These are phyloP conservation scores for Sminthurides bifidus DNA, from an alignment of 1,140 invertebrate species.

Conservation along the genomic window DNA sequence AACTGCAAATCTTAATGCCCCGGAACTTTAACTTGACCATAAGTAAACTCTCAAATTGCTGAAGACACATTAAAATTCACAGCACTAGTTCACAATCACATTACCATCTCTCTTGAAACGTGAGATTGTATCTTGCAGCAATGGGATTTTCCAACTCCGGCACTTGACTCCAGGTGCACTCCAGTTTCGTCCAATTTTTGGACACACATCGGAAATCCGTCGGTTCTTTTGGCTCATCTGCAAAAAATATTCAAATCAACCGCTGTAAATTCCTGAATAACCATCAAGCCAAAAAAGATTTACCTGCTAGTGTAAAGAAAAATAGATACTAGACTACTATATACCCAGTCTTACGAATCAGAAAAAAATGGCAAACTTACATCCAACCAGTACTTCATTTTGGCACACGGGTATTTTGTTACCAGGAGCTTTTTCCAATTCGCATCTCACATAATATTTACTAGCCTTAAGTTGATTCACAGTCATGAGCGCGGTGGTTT, in stretches of 20 bases:
- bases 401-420: constrained; percentile 38
- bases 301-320: no score
- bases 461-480: constrained; percentile 38
- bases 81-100: background rate
- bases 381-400: constrained; percentile 43
- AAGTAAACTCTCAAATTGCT: no score
- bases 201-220: constrained; percentile 31
- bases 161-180: constrained; percentile 32
- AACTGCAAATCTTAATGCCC: no score
- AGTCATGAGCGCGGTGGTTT: constrained; percentile 39
- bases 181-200: constrained; percentile 29
- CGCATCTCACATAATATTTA: constrained; percentile 40
- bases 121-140: constrained; percentile 23
- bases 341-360: no score
- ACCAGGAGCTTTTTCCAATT: constrained; percentile 29
- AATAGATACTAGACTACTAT: no score
- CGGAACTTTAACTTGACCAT: no score
- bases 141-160: constrained; percentile 26
- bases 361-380: constrained; percentile 35
- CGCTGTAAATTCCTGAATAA: no score
- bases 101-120: background rate
- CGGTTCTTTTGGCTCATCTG: constrained; percentile 27
- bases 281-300: no score
- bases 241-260: constrained; percentile 1
- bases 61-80: background rate